phyloP scores from a whole-genome alignment of 2,888 invertebrate species.

The Leptodirus hochenwartii region DNA sequence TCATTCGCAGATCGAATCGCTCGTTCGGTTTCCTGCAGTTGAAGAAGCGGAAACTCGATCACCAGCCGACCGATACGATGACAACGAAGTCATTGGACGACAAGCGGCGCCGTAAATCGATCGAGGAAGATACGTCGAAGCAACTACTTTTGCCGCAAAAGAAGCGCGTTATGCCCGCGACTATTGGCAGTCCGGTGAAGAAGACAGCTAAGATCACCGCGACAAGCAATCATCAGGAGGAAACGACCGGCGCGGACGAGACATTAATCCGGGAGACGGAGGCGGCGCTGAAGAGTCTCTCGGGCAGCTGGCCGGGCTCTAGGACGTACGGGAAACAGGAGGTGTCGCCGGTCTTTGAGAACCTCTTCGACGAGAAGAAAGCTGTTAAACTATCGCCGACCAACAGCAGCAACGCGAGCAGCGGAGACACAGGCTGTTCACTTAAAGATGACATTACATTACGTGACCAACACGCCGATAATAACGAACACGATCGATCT shows the following conservation, averaged over 20 bases:
- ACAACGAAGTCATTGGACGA: constrained; percentile 19
- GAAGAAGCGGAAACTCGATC: constrained; percentile 50
- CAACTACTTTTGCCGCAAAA: constrained; percentile 36
- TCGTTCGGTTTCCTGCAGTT: constrained; percentile 35
- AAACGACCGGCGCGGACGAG: constrained; percentile 45
- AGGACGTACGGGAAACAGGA: constrained; percentile 49
- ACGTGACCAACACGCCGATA: constrained; percentile 24
- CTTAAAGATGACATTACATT: constrained; percentile 44
- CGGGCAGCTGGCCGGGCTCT: constrained; percentile 67
- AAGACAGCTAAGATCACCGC: constrained; percentile 28
- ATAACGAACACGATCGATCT: constrained; percentile 17
- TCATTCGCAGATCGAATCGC: constrained; percentile 24
- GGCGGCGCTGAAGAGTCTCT: constrained; percentile 70
- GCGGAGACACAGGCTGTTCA: constrained; percentile 40
- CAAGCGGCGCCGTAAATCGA: constrained; percentile 30
- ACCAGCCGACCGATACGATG: constrained; percentile 15
- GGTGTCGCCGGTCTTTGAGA: constrained; percentile 65
- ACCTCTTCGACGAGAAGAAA: constrained; percentile 69
- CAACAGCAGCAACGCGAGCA: constrained; percentile 36
- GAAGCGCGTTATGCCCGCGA: constrained; percentile 31
- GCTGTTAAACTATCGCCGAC: constrained; percentile 47
- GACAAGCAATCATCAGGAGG: constrained; percentile 22
- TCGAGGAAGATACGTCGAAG: constrained; percentile 21
- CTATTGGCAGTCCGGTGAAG: constrained; percentile 20
- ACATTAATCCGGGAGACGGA: constrained; percentile 74